Percentiles rank a stretch among this genome's conserved stretches.
phyloP scores from a whole-genome alignment of 2,888 invertebrate genomes.

The Drosophila conformis region DNA sequence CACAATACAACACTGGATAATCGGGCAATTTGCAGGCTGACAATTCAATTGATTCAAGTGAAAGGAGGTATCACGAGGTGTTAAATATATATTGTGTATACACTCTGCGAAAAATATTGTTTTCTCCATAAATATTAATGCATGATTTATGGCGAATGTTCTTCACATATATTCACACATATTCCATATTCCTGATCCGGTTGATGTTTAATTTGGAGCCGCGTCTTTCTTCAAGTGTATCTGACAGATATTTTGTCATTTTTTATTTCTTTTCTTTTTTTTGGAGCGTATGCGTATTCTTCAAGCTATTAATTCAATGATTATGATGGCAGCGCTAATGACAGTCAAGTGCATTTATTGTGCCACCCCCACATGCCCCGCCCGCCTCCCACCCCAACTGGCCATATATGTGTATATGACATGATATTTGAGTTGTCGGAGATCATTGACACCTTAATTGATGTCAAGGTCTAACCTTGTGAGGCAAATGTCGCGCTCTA shows the following conservation, averaged over 20 bases:
- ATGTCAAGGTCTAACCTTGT: conserved; percentile 75
- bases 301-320: conserved; percentile 78
- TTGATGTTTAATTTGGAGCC: background rate
- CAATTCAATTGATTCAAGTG: conserved; percentile 62
- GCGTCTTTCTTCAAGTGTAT: conserved; percentile 5
- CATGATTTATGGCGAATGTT: background rate
- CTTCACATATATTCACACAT: background rate
- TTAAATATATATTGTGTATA: conserved; percentile 11
- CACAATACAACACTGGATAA: conserved; percentile 43
- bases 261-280: conserved; percentile 9
- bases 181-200: background rate
- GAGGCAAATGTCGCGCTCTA: conserved; percentile 44
- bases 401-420: background rate
- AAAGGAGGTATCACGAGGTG: conserved; percentile 54
- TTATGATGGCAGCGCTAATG: conserved; percentile 77
- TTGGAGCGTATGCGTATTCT: conserved; percentile 33
- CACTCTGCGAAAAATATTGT: background rate
- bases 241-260: conserved; percentile 22
- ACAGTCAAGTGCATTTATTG: conserved; percentile 68
- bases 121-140: background rate
- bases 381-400: background rate
- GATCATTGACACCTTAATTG: conserved; percentile 81
- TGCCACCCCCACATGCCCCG: background rate
- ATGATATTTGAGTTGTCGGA: conserved; percentile 39
- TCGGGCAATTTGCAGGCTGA: conserved; percentile 60